A percentile compares a stretch with the other conserved stretches of the same genome.
These are phyloP conservation scores for Euphydryas editha DNA, from an alignment of 2,888 invertebrate genomes.

Conservation along the genomic window DNA sequence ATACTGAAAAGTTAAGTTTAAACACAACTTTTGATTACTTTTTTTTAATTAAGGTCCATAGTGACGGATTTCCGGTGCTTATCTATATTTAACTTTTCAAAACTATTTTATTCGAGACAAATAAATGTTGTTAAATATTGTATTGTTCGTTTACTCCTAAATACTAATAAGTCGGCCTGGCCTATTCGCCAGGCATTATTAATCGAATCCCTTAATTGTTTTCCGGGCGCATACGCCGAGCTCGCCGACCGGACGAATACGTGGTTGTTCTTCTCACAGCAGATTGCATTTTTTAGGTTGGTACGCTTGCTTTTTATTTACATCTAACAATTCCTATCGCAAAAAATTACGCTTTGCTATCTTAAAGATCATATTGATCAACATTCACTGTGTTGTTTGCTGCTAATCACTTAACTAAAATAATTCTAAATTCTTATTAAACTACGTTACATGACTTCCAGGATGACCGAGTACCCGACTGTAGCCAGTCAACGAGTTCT, in stretches of 20 bases:
- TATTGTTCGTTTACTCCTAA: conserved; percentile 18
- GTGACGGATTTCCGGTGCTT: background rate
- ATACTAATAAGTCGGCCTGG: conserved; percentile 16
- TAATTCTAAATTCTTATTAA: no score
- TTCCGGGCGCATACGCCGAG: conserved; percentile 73
- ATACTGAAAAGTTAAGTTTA: conserved; percentile 19
- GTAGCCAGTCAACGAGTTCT: no score
- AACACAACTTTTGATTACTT: conserved; percentile 37
- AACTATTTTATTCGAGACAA: background rate
- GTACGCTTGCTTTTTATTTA: conserved; percentile 63
- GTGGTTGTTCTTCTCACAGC: conserved; percentile 81
- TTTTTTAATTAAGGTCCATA: conserved; percentile 1
- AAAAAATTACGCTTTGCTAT: background rate
- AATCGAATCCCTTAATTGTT: conserved; percentile 75
- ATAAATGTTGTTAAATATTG: conserved; percentile 17
- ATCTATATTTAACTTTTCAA: background rate
- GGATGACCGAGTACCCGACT: no score
- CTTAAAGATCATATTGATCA: background rate
- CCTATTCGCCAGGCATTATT: conserved; percentile 53
- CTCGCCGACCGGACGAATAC: conserved; percentile 67
- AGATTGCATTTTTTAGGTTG: conserved; percentile 80
- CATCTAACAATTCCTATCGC: conserved; percentile 18
- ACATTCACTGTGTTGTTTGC: background rate
- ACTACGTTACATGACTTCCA: no score
- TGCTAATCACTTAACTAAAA: no score